Percentiles rank a stretch among this genome's conserved stretches.
Conservation (phyloP, 2,797 vertebrate species). For the Pterois miles region DNA sequence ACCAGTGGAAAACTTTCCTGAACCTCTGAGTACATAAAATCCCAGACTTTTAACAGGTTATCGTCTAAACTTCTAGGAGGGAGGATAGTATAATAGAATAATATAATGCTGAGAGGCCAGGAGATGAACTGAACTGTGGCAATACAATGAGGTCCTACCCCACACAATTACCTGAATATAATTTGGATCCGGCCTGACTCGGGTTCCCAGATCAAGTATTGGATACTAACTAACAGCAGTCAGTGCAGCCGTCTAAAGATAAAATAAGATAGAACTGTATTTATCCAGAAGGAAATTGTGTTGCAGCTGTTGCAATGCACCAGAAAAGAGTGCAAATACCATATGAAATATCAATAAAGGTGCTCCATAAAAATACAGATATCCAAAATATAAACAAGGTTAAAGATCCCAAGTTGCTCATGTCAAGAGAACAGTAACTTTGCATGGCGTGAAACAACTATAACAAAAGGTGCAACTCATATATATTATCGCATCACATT, state of each 20-base stretch:
- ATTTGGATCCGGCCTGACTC: background rate
- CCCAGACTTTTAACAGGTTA: background rate
- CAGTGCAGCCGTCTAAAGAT: background rate
- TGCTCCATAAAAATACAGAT: background rate
- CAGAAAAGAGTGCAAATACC: background rate
- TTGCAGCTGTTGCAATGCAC: background rate
- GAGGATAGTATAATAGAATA: background rate
- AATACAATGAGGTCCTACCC: background rate
- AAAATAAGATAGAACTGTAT: background rate
- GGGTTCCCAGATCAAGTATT: background rate
- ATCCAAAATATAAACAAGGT: background rate
- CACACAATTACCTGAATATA: background rate
- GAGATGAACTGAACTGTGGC: background rate
- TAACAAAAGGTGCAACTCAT: background rate
- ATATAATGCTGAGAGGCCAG: background rate
- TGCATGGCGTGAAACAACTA: background rate
- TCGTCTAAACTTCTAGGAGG: background rate
- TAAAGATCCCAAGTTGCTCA: background rate
- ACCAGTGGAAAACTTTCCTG: background rate
- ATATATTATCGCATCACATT: background rate
- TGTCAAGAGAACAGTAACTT: background rate
- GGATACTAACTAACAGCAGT: background rate
- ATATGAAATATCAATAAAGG: background rate
- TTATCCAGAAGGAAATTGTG: background rate
- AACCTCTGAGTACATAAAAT: background rate